Evolutionary conservation across 2,888 invertebrate genomes (phyloP), one percentile per base, ranked within the genome.

Genomic region (Papilio elwesi): DNA sequence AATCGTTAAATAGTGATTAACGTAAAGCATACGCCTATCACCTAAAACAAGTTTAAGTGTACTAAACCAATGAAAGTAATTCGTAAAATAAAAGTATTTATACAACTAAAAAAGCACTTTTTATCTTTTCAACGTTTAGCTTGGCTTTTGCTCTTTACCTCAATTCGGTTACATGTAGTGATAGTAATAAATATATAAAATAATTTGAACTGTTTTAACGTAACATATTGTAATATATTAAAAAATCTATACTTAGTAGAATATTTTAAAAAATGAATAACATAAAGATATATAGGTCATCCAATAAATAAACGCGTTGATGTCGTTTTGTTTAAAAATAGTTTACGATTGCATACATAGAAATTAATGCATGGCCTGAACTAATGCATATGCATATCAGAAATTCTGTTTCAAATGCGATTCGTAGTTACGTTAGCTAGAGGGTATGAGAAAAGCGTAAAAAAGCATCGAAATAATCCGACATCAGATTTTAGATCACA

Each of bases 401-500:
- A 15, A 43, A 26, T 79, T 78, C 78, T 77, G 78, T 79, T 80
- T 78, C 80, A 77, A 78, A 80, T 77, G 75, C 67, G 76, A 71
- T 64, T 49, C 74, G 77, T 68, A 69, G 65, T 68, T 63, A 71
- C 62, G 26, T 26, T 26, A 26, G 26, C 26, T 2, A 4, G 26
- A 69, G 52, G 13, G 53, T 68, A 67, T 53, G 15, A 66, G 68
- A 70, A 70, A 75, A 74, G 76, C 75, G 79, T 80, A 81, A 80
- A 81, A 80, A 79, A 77, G 76, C 78, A 80, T 79, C 79, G 78
- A 78, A 80, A 82, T 80, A 83, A 81, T 78, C 73, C 85, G 86
- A 85, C 88, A 89, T 88, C 86, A 88, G 89, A 88, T 88, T 90
- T 90, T 87, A 84, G 87, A 87, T 79, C 81, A 82, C 74, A 70